These are phyloP conservation scores for Platyrinchus mystaceus DNA, from an alignment of 2,797 vertebrate genomes.

Conservation along the genomic window DNA sequence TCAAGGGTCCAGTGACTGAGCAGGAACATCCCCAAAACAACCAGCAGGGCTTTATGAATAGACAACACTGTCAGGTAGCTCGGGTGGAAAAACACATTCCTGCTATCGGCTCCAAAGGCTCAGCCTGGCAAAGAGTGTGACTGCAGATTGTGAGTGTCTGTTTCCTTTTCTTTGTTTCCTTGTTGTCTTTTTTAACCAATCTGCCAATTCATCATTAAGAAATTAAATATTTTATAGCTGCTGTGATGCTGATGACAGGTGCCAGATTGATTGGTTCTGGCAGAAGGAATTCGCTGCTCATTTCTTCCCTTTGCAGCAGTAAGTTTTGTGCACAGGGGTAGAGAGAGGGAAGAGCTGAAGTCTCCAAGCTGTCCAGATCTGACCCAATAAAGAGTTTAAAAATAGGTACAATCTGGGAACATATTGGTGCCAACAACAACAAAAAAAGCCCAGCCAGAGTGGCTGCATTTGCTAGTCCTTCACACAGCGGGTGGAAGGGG, in stretches of 20 bases:
- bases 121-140: constrained; percentile 43
- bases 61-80: constrained; percentile 27
- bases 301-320: constrained; percentile 59
- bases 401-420: constrained; percentile 77
- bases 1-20: neutral
- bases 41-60: neutral
- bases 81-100: constrained; percentile 19
- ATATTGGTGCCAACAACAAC: constrained; percentile 66
- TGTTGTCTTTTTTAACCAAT: constrained; percentile 70
- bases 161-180: constrained; percentile 56
- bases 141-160: constrained; percentile 55
- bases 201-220: constrained; percentile 74
- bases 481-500: neutral
- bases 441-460: neutral
- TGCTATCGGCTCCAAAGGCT: constrained; percentile 20
- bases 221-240: constrained; percentile 79
- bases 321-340: constrained; percentile 65
- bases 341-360: constrained; percentile 56
- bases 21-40: neutral
- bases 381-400: constrained; percentile 74
- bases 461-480: constrained; percentile 10
- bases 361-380: constrained; percentile 75
- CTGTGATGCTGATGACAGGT: constrained; percentile 74
- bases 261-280: constrained; percentile 75
- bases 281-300: constrained; percentile 67